These are phyloP conservation scores for Uloborus diversus DNA, from an alignment of 1,140 invertebrate genomes.

Conservation along the genomic window DNA sequence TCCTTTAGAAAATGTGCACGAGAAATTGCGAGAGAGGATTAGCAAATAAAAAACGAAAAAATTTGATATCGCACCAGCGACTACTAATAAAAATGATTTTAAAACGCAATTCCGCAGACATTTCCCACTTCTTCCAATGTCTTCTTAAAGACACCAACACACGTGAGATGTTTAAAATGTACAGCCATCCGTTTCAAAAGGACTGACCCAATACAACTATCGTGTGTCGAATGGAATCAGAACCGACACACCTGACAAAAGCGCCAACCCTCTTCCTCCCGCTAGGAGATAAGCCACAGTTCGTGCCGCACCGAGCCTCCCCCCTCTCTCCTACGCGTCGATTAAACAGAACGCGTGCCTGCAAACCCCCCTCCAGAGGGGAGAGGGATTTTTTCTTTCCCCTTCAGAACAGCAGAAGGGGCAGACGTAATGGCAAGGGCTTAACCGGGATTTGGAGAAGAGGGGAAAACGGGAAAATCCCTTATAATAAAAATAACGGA, in stretches of 20 bases:
- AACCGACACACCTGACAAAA: slow-evolving; percentile 33
- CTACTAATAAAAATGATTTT: too few relatives aligned
- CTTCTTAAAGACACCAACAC: too few relatives aligned
- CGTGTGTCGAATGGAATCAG: slow-evolving; percentile 26
- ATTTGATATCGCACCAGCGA: too few relatives aligned
- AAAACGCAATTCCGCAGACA: too few relatives aligned
- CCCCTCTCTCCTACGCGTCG: not conserved
- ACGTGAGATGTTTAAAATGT: too few relatives aligned
- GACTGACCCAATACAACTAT: too few relatives aligned
- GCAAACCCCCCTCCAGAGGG: slow-evolving; percentile 10
- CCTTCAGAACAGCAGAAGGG: not conserved
- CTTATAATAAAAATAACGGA: slow-evolving; percentile 50
- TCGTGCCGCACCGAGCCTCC: too few relatives aligned
- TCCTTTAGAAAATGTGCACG: too few relatives aligned
- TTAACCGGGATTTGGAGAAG: slow-evolving; percentile 37
- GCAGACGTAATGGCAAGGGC: slow-evolving; percentile 43
- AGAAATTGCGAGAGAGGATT: too few relatives aligned
- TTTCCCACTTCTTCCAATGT: too few relatives aligned
- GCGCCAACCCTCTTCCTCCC: not conserved
- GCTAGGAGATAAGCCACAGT: not conserved
- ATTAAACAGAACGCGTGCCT: slow-evolving; percentile 33
- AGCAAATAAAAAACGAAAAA: too few relatives aligned
- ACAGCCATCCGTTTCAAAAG: too few relatives aligned
- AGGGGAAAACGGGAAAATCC: slow-evolving; percentile 28
- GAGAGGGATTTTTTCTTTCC: not conserved